phyloP scores from a whole-genome alignment of 1,140 invertebrate species.

The Piezodorus guildinii region DNA sequence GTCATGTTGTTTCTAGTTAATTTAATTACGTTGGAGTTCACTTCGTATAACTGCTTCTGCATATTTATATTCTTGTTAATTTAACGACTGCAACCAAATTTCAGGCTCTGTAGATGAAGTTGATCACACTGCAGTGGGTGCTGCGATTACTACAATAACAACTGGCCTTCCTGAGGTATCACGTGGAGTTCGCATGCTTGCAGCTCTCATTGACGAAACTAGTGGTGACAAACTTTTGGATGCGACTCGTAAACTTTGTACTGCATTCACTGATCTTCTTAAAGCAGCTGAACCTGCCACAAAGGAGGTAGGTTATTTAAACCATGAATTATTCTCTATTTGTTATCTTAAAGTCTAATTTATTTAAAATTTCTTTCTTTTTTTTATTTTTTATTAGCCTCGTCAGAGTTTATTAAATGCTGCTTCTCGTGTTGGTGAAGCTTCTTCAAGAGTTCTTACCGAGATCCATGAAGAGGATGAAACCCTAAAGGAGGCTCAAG shows the following conservation, averaged over 20 bases:
- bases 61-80: too few relatives aligned
- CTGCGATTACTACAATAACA: constrained; percentile 93
- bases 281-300: constrained; percentile 87
- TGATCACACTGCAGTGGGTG: constrained; percentile 90
- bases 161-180: constrained; percentile 94
- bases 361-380: too few relatives aligned
- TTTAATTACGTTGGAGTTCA: too few relatives aligned
- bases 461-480: constrained; percentile 87
- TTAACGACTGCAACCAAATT: too few relatives aligned
- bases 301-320: constrained; percentile 54
- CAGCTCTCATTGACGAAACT: constrained; percentile 80
- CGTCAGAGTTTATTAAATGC: constrained; percentile 86
- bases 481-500: constrained; percentile 63
- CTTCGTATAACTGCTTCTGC: too few relatives aligned
- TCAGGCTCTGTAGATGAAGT: constrained; percentile 60
- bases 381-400: constrained; percentile 42
- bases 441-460: constrained; percentile 83
- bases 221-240: constrained; percentile 79
- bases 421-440: constrained; percentile 89
- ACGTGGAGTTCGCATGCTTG: constrained; percentile 86
- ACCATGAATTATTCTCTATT: too few relatives aligned
- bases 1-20: too few relatives aligned
- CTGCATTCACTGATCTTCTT: constrained; percentile 88
- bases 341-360: too few relatives aligned
- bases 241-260: constrained; percentile 82